These are phyloP conservation scores for Vanessa atalanta DNA, from an alignment of 1,140 invertebrate genomes.

Conservation along the genomic window DNA sequence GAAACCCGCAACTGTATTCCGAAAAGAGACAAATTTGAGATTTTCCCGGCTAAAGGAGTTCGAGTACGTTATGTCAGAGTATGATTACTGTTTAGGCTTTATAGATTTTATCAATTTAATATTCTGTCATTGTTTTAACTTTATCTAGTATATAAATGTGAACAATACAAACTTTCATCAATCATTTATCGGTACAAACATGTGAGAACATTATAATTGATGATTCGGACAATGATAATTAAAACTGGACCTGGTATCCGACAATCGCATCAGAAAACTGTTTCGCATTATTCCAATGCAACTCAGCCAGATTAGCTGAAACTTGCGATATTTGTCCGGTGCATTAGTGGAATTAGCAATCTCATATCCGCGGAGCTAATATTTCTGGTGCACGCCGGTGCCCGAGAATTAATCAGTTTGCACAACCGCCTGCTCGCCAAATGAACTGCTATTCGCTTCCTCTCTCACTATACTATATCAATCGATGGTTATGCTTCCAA, in stretches of 20 bases:
- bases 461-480: background rate
- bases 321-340: conserved; percentile 71
- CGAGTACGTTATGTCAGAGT: too few relatives aligned
- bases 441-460: conserved; percentile 51
- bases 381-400: conserved; percentile 68
- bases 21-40: too few relatives aligned
- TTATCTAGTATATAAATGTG: too few relatives aligned
- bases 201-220: background rate
- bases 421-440: conserved; percentile 46
- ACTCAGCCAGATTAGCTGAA: conserved; percentile 51
- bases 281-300: conserved; percentile 44
- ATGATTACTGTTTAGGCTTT: too few relatives aligned
- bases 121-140: too few relatives aligned
- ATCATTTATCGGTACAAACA: background rate
- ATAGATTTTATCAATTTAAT: too few relatives aligned
- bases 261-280: conserved; percentile 39
- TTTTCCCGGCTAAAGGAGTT: too few relatives aligned
- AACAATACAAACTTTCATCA: background rate
- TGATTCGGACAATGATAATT: conserved; percentile 13
- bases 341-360: conserved; percentile 79
- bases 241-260: conserved; percentile 12
- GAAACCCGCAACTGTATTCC: too few relatives aligned
- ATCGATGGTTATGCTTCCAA: background rate
- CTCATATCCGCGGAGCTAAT: conserved; percentile 72
- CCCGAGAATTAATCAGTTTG: conserved; percentile 73